Evolutionary conservation across 2,113 vertebrate genomes (phyloP).

Genomic region (Chionodraco myersi): DNA sequence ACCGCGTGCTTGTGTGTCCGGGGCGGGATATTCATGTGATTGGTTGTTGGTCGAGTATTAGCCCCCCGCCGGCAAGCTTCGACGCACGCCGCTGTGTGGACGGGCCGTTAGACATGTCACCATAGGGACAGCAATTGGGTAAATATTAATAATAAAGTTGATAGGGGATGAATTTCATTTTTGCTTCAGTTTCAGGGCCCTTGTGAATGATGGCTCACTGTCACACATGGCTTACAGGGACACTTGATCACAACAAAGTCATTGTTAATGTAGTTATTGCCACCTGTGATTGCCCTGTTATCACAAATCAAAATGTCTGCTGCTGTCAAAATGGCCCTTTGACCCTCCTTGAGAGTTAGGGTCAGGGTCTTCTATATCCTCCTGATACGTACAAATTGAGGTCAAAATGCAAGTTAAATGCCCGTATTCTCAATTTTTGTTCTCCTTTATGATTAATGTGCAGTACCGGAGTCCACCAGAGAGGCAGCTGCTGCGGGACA

Average conservation of each 20-base stretch:
- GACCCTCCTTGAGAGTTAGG: no score
- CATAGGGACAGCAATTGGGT: not conserved
- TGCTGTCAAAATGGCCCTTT: not conserved
- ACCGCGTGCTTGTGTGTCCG: no score
- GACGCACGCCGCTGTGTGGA: no score
- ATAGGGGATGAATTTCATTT: not conserved
- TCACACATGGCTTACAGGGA: not conserved
- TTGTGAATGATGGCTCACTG: not conserved
- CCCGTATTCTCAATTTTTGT: no score
- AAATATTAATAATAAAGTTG: not conserved
- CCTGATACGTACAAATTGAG: no score
- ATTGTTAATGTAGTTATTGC: not conserved
- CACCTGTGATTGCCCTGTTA: not conserved
- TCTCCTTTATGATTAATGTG: not conserved
- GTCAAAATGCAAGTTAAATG: no score
- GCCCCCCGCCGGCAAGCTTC: no score
- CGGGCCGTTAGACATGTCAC: not conserved
- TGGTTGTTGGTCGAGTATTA: no score
- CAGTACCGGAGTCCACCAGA: no score
- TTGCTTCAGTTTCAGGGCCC: not conserved
- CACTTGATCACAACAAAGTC: not conserved
- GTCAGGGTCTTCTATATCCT: no score
- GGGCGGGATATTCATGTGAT: no score
- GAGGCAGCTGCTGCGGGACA: no score
- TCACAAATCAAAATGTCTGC: not conserved